These are phyloP conservation scores for Corvus moneduloides DNA, from an alignment of 2,113 vertebrate species.

Conservation along the genomic window DNA sequence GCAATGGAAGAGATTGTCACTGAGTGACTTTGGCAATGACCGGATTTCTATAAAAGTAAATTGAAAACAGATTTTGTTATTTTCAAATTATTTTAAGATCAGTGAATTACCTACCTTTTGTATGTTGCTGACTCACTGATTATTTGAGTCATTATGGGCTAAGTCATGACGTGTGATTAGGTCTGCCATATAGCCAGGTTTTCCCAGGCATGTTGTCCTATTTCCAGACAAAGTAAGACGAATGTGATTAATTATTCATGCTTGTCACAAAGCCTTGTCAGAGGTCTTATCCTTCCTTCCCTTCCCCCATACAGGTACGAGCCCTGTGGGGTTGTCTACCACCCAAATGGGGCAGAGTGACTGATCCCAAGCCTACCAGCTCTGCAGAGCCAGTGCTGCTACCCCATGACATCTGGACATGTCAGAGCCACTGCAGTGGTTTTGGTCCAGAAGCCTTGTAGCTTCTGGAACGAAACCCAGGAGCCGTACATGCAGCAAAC, in stretches of 20 bases:
- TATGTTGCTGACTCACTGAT: neutral
- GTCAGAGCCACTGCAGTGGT: neutral
- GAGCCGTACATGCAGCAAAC: neutral
- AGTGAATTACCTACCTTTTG: neutral
- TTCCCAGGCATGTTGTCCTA: neutral
- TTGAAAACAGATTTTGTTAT: neutral
- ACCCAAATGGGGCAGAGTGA: neutral
- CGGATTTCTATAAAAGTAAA: neutral
- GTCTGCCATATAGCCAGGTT: neutral
- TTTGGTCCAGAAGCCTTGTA: neutral
- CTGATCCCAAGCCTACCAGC: neutral
- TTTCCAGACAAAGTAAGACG: neutral
- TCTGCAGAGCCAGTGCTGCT: neutral
- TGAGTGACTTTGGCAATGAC: neutral
- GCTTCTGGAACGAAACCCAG: neutral
- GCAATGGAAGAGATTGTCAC: neutral
- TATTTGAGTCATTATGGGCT: neutral
- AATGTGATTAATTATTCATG: neutral
- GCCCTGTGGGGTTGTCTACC: neutral
- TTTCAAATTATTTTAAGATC: neutral
- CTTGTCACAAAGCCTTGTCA: neutral
- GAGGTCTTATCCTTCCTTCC: neutral
- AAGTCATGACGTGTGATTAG: neutral
- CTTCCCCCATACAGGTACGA: rapidly evolving
- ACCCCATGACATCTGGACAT: neutral